Conservation (phyloP, 2,113 vertebrate species). For the Nematolebias whitei region DNA sequence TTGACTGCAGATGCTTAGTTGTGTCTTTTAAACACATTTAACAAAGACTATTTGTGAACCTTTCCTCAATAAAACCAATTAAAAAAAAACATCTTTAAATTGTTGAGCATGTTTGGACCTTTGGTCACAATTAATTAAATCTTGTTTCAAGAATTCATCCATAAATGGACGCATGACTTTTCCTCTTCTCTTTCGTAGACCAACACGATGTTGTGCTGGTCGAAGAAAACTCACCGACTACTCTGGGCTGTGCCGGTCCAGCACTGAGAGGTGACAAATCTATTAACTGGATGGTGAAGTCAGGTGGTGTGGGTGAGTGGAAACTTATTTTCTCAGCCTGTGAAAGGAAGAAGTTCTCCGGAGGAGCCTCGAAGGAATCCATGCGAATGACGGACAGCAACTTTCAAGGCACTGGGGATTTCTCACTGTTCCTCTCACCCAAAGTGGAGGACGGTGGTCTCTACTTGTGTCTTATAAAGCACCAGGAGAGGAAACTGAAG, state of each 20-base stretch:
- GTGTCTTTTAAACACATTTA: too few species aligned
- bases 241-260: conserved; percentile 63
- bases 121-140: background rate
- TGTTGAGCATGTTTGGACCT: background rate
- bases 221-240: conserved; percentile 30
- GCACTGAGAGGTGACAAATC: conserved; percentile 9
- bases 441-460: conserved; percentile 51
- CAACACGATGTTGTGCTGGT: conserved; percentile 71
- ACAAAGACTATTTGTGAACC: too few species aligned
- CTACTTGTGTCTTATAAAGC: conserved; percentile 68
- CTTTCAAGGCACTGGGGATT: conserved; percentile 60
- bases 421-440: conserved; percentile 68
- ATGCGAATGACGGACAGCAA: conserved; percentile 53
- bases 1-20: background rate
- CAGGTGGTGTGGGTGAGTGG: conserved; percentile 31
- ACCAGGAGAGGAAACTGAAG: conserved; percentile 36
- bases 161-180: background rate
- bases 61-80: too few species aligned
- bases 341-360: conserved; percentile 29
- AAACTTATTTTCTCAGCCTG: conserved; percentile 65
- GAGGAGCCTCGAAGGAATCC: conserved; percentile 21
- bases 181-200: conserved; percentile 39
- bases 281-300: conserved; percentile 71
- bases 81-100: too few species aligned
- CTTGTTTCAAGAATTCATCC: background rate